Evolutionary conservation across 64 coral and sea anemone species (phyloP).

Genomic region (Acropora tenuis): DNA sequence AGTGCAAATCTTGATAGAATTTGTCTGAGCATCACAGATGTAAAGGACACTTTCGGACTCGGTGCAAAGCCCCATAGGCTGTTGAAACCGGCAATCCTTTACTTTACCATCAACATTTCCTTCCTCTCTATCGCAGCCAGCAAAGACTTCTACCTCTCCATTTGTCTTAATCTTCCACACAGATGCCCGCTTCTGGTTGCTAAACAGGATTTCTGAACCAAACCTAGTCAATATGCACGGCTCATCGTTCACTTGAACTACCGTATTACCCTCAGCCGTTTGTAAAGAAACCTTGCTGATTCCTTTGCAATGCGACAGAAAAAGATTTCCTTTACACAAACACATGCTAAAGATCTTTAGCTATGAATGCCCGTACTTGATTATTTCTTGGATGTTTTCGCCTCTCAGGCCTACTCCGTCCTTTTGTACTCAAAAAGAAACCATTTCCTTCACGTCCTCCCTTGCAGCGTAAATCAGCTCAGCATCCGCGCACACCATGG

Average conservation of each 20-base stretch:
- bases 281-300: no score
- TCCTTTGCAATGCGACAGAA: slow-evolving; percentile 54
- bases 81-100: slow-evolving; percentile 19
- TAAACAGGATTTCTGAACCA: no score
- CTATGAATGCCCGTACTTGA: slow-evolving; percentile 9
- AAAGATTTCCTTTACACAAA: slow-evolving; percentile 29
- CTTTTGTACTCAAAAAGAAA: slow-evolving; percentile 66
- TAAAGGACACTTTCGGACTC: slow-evolving; percentile 38
- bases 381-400: slow-evolving; percentile 4
- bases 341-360: no score
- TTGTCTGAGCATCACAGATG: no score
- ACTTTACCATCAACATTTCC: slow-evolving; percentile 14
- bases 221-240: no score
- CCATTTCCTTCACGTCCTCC: neutral
- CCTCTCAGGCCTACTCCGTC: slow-evolving; percentile 62
- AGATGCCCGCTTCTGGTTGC: slow-evolving; percentile 32
- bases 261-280: no score
- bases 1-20: no score
- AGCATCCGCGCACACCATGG: no score
- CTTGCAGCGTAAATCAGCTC: no score
- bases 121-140: slow-evolving; percentile 37
- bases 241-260: no score
- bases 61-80: slow-evolving; percentile 45
- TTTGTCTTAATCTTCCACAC: slow-evolving; percentile 23
- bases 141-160: slow-evolving; percentile 24